phyloP scores from a whole-genome alignment of 2,113 vertebrate species.

The Lucifuga dentata region DNA sequence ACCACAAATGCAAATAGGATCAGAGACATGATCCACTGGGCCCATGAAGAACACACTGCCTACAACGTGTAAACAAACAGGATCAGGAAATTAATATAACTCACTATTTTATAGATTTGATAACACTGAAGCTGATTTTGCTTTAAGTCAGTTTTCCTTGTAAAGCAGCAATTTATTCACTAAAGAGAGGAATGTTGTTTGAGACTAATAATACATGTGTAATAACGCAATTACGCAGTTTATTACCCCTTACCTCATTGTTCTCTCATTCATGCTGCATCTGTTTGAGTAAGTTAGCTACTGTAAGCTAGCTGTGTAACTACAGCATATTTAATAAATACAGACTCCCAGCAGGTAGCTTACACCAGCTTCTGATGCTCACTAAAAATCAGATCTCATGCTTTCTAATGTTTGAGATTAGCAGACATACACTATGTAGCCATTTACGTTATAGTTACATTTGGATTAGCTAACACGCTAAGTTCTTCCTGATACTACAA shows the following conservation, averaged over 20 bases:
- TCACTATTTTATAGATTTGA: neutral
- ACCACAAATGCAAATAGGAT: slow-evolving; percentile 96
- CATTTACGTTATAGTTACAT: neutral
- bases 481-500: slow-evolving; percentile 46
- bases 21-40: slow-evolving; percentile 90
- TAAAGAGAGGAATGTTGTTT: too few species aligned
- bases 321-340: slow-evolving; percentile 34
- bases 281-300: slow-evolving; percentile 37
- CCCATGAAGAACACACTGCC: slow-evolving; percentile 85
- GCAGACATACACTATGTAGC: neutral
- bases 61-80: slow-evolving; percentile 48
- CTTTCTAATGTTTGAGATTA: neutral
- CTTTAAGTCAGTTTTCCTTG: too few species aligned
- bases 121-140: neutral
- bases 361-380: neutral
- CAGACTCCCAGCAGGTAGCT: neutral
- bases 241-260: slow-evolving; percentile 69
- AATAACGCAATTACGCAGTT: neutral
- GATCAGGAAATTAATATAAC: neutral
- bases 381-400: neutral
- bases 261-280: slow-evolving; percentile 64
- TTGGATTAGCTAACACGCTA: slow-evolving; percentile 45
- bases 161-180: too few species aligned
- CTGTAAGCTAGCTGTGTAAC: slow-evolving; percentile 11
- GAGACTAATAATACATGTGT: neutral